phyloP scores from a whole-genome alignment of 2,797 vertebrate genomes.

The Rousettus madagascariensis region DNA sequence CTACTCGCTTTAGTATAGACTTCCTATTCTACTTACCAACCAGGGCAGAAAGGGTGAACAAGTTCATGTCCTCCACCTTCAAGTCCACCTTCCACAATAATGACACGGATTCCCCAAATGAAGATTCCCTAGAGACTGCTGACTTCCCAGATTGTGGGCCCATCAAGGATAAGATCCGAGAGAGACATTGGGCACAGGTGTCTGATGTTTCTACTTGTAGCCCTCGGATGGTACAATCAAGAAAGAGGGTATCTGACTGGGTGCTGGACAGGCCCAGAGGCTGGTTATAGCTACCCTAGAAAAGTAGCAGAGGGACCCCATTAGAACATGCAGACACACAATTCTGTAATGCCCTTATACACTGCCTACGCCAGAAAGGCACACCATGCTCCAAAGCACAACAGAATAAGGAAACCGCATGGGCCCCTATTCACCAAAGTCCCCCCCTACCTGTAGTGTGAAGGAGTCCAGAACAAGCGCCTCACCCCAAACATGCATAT shows the following conservation, averaged over 20 bases:
- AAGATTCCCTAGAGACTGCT: conserved; percentile 61
- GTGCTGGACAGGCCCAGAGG: conserved; percentile 83
- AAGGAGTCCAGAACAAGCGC: conserved; percentile 94
- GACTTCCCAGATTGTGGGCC: not conserved
- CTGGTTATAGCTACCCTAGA: conserved; percentile 93
- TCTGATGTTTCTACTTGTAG: conserved; percentile 95
- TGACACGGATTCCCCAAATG: conserved; percentile 77
- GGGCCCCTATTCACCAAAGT: not conserved
- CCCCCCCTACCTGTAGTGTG: conserved; percentile 90
- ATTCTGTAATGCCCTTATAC: not conserved
- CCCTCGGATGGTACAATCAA: conserved; percentile 93
- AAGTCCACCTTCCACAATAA: conserved; percentile 93
- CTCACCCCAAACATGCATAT: conserved; percentile 98
- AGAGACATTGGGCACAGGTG: conserved; percentile 93
- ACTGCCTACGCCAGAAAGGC: not conserved
- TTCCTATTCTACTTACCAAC: conserved; percentile 88
- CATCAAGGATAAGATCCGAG: conserved; percentile 91
- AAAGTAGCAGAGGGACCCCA: not conserved
- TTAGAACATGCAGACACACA: not conserved
- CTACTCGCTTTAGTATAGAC: not conserved
- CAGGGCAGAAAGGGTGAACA: conserved; percentile 93
- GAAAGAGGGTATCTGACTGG: conserved; percentile 87
- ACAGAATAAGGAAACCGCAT: not conserved
- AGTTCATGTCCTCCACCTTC: conserved; percentile 93
- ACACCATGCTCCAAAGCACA: not conserved